A percentile compares a stretch with the other conserved stretches of the same genome.
These are phyloP conservation scores for Enteromius viviparus DNA, from an alignment of 2,797 vertebrate species.

Conservation along the genomic window DNA sequence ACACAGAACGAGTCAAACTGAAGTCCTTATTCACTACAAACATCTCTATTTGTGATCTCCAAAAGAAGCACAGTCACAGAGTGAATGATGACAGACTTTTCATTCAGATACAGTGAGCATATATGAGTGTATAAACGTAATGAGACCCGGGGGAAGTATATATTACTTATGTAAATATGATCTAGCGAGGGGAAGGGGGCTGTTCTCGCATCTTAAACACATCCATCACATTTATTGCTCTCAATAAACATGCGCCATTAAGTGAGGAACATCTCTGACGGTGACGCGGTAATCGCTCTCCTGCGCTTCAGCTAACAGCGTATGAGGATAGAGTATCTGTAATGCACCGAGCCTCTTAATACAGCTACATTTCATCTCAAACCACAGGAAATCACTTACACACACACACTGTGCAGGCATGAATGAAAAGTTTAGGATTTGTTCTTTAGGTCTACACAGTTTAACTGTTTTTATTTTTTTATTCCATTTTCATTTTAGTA, in stretches of 20 bases:
- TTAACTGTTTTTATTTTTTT: background rate
- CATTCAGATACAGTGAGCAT: background rate
- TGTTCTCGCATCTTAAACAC: slow-evolving; percentile 49
- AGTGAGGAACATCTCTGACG: slow-evolving; percentile 15
- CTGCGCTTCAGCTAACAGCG: slow-evolving; percentile 33
- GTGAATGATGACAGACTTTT: slow-evolving; percentile 8
- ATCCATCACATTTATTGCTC: slow-evolving; percentile 62
- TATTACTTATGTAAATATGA: slow-evolving; percentile 41
- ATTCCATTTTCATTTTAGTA: background rate
- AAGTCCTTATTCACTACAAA: background rate
- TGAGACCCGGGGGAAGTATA: slow-evolving; percentile 1
- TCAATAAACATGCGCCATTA: slow-evolving; percentile 53
- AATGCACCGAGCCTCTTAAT: slow-evolving; percentile 15
- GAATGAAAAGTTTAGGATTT: too few relatives aligned
- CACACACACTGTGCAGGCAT: slow-evolving; percentile 18
- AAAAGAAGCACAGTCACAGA: background rate
- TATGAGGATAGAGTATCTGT: slow-evolving; percentile 34
- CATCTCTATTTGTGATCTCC: background rate
- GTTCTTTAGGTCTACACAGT: too few relatives aligned
- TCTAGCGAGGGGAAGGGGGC: background rate
- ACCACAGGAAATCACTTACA: slow-evolving; percentile 14
- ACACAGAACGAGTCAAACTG: background rate
- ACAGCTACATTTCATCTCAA: slow-evolving; percentile 26
- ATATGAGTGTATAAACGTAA: background rate
- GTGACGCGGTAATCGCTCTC: slow-evolving; percentile 30